phyloP scores from a whole-genome alignment of 1,140 invertebrate species.

The Neodiprion fabricii region DNA sequence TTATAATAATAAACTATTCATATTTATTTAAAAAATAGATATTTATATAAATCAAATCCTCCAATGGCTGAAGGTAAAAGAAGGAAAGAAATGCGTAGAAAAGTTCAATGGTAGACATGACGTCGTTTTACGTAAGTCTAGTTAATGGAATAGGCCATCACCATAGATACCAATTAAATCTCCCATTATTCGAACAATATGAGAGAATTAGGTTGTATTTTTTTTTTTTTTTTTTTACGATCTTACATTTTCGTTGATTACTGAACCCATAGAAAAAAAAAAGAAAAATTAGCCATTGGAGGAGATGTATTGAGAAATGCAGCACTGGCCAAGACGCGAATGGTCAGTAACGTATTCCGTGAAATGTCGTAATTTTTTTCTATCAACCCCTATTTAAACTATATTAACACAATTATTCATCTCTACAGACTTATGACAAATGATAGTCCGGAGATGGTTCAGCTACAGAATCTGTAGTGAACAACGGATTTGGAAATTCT shows the following conservation, averaged over 20 bases:
- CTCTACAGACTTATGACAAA: constrained; percentile 53
- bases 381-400: constrained; percentile 29
- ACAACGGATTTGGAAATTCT: constrained; percentile 93
- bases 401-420: constrained; percentile 45
- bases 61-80: constrained; percentile 57
- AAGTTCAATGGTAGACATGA: constrained; percentile 29
- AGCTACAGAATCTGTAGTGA: constrained; percentile 80
- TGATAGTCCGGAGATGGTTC: constrained; percentile 85
- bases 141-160: constrained; percentile 56
- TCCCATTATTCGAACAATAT: constrained; percentile 19
- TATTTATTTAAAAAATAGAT: constrained; percentile 27
- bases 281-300: constrained; percentile 52
- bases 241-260: constrained; percentile 5
- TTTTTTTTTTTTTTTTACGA: constrained; percentile 18
- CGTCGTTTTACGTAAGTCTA: constrained; percentile 38
- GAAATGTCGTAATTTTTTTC: constrained; percentile 14
- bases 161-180: constrained; percentile 49
- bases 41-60: constrained; percentile 56
- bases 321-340: constrained; percentile 47
- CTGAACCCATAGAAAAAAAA: constrained; percentile 16
- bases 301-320: constrained; percentile 57
- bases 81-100: constrained; percentile 33
- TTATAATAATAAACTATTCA: constrained; percentile 17
- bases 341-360: constrained; percentile 52
- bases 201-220: not conserved